Percentiles rank a stretch among this genome's conserved stretches.
Evolutionary conservation across 2,888 invertebrate genomes (phyloP).

Genomic region (Acanthoscelides obtectus): DNA sequence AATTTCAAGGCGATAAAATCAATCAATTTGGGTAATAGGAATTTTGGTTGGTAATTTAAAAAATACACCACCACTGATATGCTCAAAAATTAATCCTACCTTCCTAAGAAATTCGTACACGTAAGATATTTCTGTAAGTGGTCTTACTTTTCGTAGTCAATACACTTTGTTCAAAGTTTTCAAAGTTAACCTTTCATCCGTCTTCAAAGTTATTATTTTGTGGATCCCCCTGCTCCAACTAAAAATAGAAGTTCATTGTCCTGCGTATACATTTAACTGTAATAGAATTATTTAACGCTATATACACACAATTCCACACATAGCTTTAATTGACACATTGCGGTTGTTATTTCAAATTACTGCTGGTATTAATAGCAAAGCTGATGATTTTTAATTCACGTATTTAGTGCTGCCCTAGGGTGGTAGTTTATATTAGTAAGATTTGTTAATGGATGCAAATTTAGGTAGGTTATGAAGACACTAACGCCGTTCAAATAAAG

Average conservation of each 20-base stretch:
- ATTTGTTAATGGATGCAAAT: too few relatives aligned
- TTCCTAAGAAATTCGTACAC: too few relatives aligned
- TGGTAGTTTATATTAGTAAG: neutral
- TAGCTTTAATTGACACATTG: neutral
- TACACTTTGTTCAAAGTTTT: too few relatives aligned
- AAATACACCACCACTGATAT: too few relatives aligned
- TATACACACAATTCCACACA: neutral
- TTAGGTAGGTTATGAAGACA: too few relatives aligned
- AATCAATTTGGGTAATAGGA: too few relatives aligned
- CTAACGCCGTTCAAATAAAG: too few relatives aligned
- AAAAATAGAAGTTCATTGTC: neutral
- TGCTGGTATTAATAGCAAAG: neutral
- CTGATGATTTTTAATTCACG: neutral
- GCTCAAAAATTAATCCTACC: too few relatives aligned
- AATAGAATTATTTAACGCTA: neutral
- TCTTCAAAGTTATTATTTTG: neutral
- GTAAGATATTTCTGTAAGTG: too few relatives aligned
- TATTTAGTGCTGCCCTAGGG: neutral
- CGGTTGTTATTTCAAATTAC: neutral
- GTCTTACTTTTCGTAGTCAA: too few relatives aligned
- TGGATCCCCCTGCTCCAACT: neutral
- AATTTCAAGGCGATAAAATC: too few relatives aligned
- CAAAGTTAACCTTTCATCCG: neutral
- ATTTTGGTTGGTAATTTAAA: too few relatives aligned
- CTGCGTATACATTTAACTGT: neutral